Conservation (phyloP, 2,888 invertebrate genomes). For the Maniola hyperantus region DNA sequence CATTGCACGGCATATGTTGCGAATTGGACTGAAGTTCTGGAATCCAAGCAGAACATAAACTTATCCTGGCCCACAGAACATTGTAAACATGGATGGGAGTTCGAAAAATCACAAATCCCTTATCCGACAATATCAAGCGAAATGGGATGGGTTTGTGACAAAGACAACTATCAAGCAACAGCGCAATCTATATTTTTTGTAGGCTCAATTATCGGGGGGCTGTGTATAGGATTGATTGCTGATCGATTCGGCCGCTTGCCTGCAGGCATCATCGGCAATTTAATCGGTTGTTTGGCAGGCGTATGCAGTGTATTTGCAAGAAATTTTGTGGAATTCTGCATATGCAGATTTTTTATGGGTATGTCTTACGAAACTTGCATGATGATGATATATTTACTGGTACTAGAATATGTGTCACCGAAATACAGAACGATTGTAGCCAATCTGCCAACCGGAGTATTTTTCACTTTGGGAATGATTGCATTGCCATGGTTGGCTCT, state of each 20-base stretch:
- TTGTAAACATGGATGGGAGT: constrained; percentile 66
- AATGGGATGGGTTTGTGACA: constrained; percentile 66
- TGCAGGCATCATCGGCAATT: constrained; percentile 55
- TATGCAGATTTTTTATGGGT: constrained; percentile 65
- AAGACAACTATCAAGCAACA: constrained; percentile 60
- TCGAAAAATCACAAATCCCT: constrained; percentile 62
- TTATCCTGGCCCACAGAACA: constrained; percentile 49
- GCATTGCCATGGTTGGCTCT: constrained; percentile 63
- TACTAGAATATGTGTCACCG: constrained; percentile 63
- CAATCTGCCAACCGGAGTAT: constrained; percentile 61
- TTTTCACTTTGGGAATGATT: constrained; percentile 52
- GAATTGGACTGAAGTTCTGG: constrained; percentile 58
- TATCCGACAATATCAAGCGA: constrained; percentile 65
- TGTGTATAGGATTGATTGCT: constrained; percentile 60
- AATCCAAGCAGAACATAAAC: constrained; percentile 45
- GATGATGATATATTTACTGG: constrained; percentile 63
- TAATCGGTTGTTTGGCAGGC: constrained; percentile 59
- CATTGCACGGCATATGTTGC: constrained; percentile 56
- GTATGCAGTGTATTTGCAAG: constrained; percentile 51
- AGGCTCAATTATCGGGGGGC: constrained; percentile 63
- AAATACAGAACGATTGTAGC: constrained; percentile 62
- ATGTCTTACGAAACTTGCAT: constrained; percentile 68
- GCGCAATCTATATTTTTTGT: constrained; percentile 65
- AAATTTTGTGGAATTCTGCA: constrained; percentile 54
- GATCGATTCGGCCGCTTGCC: constrained; percentile 63